Conservation (phyloP, 2,113 vertebrate genomes). For the Fulmarus glacialis region DNA sequence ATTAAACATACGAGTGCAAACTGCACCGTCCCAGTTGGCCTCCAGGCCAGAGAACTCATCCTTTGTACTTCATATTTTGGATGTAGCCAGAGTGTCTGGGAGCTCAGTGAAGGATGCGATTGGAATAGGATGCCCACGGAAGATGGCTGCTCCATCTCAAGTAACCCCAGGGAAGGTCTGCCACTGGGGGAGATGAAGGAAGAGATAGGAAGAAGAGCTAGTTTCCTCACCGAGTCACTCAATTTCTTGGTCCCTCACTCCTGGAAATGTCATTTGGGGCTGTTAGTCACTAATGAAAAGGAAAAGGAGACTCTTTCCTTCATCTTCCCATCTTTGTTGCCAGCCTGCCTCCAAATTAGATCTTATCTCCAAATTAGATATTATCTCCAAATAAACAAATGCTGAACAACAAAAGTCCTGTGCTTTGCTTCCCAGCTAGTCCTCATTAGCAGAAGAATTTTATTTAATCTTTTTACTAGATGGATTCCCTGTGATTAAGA, state of each 20-base stretch:
- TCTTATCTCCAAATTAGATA: not conserved
- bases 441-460: slow-evolving; percentile 40
- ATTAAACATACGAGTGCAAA: not conserved
- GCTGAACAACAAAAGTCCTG: not conserved
- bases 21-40: not conserved
- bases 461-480: slow-evolving; percentile 40
- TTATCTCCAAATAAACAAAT: slow-evolving; percentile 35
- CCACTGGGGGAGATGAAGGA: not conserved
- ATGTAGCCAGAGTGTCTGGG: not conserved
- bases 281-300: not conserved
- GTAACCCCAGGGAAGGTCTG: not conserved
- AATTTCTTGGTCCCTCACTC: not conserved
- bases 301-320: not conserved
- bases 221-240: not conserved
- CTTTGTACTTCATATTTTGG: not conserved
- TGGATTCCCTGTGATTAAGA: not conserved
- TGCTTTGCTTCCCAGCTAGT: slow-evolving; percentile 20
- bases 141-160: not conserved
- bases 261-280: not conserved
- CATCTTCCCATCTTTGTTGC: not conserved
- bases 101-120: not conserved
- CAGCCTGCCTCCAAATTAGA: not conserved
- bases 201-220: not conserved
- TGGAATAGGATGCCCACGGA: not conserved
- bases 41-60: not conserved